phyloP scores from a whole-genome alignment of 2,113 vertebrate species.

The human (Homo sapiens) region GRCh38 chr11:32448001-32448500 shows the following conservation, averaged over 20 bases:
- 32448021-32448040: no score
- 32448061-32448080: no score
- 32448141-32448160: neutral
- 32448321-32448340: neutral
- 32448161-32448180: neutral
- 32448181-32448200: neutral
- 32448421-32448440: neutral
- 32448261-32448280: constrained; percentile 23
- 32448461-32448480: neutral
- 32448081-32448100: no score
- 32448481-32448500: neutral
- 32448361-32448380: neutral
- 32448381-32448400: constrained; percentile 24
- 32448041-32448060: no score
- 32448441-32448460: neutral
- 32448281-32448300: neutral
- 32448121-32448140: neutral
- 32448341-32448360: neutral
- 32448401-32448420: constrained; percentile 54
- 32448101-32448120: no score
- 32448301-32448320: neutral
- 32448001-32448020: no score
- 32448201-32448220: neutral
- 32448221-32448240: neutral
- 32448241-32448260: neutral